phyloP scores from a whole-genome alignment of 2,113 vertebrate species.

The Zosterops japonicus region DNA sequence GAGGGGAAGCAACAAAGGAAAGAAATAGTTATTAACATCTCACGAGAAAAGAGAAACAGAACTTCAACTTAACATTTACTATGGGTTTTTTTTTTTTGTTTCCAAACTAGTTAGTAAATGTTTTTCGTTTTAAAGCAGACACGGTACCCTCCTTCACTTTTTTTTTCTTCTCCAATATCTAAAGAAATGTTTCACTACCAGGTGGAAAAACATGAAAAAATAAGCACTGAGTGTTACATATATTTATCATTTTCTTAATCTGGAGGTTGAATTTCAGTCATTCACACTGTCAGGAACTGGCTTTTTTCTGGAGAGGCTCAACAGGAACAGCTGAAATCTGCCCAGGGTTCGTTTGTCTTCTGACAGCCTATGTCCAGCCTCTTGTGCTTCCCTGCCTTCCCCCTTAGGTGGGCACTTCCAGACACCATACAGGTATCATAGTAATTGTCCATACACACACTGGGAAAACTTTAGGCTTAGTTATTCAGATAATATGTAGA shows the following conservation, averaged over 20 bases:
- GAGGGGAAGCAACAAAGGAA: neutral
- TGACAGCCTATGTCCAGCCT: fast-evolving
- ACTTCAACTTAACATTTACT: neutral
- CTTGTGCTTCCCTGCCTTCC: neutral
- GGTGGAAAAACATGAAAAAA: neutral
- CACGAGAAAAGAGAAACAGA: neutral
- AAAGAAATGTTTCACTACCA: neutral
- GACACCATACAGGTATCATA: neutral
- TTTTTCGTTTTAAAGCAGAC: neutral
- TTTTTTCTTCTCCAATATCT: neutral
- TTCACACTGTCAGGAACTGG: neutral
- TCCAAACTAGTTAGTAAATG: neutral
- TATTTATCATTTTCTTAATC: neutral
- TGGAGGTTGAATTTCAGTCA: neutral
- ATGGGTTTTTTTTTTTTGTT: neutral
- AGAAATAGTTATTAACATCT: neutral
- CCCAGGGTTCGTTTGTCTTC: neutral
- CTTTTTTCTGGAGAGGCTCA: neutral
- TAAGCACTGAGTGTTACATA: neutral
- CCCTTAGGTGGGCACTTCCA: neutral
- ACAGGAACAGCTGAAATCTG: neutral
- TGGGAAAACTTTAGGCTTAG: neutral
- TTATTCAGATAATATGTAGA: neutral
- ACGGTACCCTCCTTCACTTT: neutral
- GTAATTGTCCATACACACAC: neutral